A percentile compares a stretch with the other conserved stretches of the same genome.
Conservation (phyloP, 92 coral and sea anemone species). For the Meandrina meandrites region DNA sequence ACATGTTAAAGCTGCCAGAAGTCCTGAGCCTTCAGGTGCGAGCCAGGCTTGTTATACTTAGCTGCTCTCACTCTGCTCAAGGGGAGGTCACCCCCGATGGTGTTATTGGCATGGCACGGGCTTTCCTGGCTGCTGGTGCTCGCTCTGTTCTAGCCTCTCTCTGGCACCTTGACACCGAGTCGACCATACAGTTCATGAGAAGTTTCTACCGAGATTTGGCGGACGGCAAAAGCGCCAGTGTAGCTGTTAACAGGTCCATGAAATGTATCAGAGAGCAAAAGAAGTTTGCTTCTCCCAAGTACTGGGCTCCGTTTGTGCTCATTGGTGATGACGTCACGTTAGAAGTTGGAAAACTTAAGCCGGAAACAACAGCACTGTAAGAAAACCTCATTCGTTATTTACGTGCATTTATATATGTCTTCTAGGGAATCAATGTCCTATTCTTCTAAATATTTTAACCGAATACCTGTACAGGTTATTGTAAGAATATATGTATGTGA, state of each 20-base stretch:
- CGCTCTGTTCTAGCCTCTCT: too few species aligned
- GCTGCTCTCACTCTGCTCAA: background rate
- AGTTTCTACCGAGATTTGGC: background rate
- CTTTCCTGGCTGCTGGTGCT: too few species aligned
- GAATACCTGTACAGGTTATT: too few species aligned
- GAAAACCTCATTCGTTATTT: too few species aligned
- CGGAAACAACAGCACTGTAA: too few species aligned
- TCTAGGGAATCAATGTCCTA: too few species aligned
- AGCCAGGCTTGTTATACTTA: background rate
- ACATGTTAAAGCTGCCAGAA: background rate
- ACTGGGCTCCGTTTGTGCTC: background rate
- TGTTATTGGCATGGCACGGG: background rate
- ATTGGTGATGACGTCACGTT: constrained; percentile 1
- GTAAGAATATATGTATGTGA: too few species aligned
- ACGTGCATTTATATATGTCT: too few species aligned
- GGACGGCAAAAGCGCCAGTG: background rate
- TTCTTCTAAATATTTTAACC: too few species aligned
- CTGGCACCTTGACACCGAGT: too few species aligned
- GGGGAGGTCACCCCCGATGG: background rate
- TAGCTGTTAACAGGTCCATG: background rate
- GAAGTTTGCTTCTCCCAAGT: background rate
- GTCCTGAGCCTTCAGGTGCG: background rate
- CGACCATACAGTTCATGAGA: background rate
- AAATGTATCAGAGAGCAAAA: background rate
- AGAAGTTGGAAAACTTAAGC: background rate